Evolutionary conservation across 2,113 vertebrate species (phyloP), one percentile per base, ranked within the genome.

Genomic region (Takifugu bimaculatus): DNA sequence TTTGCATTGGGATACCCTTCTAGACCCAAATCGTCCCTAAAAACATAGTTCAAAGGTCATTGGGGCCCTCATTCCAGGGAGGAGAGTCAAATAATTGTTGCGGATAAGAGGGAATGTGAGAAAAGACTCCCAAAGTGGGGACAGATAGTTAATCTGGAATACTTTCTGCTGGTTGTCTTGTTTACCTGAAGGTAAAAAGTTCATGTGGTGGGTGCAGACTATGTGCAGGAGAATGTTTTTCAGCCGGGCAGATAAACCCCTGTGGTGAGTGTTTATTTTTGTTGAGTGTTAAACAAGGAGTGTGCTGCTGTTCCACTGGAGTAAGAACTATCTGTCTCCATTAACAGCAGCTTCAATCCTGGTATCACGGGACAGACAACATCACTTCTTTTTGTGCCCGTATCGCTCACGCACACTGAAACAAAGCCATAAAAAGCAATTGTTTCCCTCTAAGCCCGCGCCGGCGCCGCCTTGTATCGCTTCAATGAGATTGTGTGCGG

Each of bases 401-500:
- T 20, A 20, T 45, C 45, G 44, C 29, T 35, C 25, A 57, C 53
- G 51, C 35, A 35, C 28, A 59, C 35, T 10, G 35, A 39, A 39
- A 39, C 35, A 39, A 39, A 39, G 35, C 35, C 35, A 3, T 39
- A 10, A 70, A 42, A 66, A 60, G 25, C 0, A 51, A 58, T 42
- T 28, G 35, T 32, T 57, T 63, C 65, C 67, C 55, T 45, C 47
- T 57, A 32, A 3, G 50, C 65, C 72, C 54, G 55, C 29, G 3
- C 4, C 43, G 50, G 68, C 55, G 78, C 58, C 68, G 54, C 56
- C 9, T 56, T 58, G 58, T 80, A 73, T 86, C 63, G 1, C 45
- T 26, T 42, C 45, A n/a, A 42, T 15, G 44, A 73, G 77, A 82
- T 71, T 48, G 75, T 62, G 76, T 55, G 65, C 77, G 64, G 49